Conservation (phyloP, 2,797 vertebrate genomes). For the Valencia hispanica region DNA sequence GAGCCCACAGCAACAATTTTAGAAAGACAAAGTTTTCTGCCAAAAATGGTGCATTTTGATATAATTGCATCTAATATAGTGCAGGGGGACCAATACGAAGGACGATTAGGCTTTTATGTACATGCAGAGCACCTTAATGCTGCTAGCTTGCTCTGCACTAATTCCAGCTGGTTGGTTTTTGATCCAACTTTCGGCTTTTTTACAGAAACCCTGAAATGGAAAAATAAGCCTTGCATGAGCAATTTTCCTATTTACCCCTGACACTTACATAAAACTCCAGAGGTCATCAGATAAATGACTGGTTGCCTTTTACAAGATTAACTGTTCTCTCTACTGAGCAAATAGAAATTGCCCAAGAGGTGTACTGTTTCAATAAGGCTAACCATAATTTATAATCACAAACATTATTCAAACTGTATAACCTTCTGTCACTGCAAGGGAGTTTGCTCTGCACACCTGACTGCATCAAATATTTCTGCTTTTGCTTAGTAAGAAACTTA, state of each 20-base stretch:
- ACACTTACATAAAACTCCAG: conserved; percentile 44
- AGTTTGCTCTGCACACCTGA: conserved; percentile 13
- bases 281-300: conserved; percentile 68
- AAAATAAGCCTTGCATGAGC: conserved; percentile 6
- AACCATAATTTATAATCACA: conserved; percentile 63
- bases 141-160: neutral
- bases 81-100: conserved; percentile 53
- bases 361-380: conserved; percentile 70
- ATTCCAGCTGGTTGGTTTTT: conserved; percentile 16
- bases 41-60: conserved; percentile 56
- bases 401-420: conserved; percentile 69
- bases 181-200: conserved; percentile 1
- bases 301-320: conserved; percentile 49
- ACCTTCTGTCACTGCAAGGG: conserved; percentile 45
- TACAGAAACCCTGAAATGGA: conserved; percentile 16
- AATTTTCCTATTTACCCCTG: conserved; percentile 29
- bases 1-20: conserved; percentile 68
- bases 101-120: conserved; percentile 48
- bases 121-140: neutral
- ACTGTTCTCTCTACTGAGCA: conserved; percentile 47
- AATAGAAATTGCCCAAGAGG: conserved; percentile 59
- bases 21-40: conserved; percentile 60
- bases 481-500: conserved; percentile 17
- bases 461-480: conserved; percentile 19
- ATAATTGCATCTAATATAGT: conserved; percentile 68